Percentiles rank a stretch among this genome's conserved stretches.
Conservation (phyloP, 2,797 vertebrate species). For the Pipistrellus kuhlii region DNA sequence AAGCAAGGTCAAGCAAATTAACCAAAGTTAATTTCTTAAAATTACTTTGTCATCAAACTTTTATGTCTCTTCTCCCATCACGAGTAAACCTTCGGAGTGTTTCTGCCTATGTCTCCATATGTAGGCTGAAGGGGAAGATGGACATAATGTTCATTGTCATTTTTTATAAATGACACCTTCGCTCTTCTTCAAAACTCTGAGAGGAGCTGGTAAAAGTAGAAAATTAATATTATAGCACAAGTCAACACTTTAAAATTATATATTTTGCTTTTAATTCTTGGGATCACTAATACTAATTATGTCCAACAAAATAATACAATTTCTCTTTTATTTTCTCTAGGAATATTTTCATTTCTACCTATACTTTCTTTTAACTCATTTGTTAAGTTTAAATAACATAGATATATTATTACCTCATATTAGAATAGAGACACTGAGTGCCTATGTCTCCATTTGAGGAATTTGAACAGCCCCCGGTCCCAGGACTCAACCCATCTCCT, state of each 20-base stretch:
- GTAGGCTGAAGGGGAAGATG: conserved; percentile 18
- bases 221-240: background rate
- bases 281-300: background rate
- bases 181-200: background rate
- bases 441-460: too few species aligned
- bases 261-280: background rate
- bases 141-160: background rate
- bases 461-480: too few species aligned
- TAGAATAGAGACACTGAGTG: background rate
- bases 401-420: background rate
- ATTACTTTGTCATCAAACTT: conserved; percentile 81
- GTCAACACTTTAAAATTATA: background rate
- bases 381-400: background rate
- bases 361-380: background rate
- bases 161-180: background rate
- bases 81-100: conserved; percentile 62
- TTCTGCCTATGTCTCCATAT: background rate
- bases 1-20: conserved; percentile 79
- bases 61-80: conserved; percentile 69
- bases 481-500: too few species aligned
- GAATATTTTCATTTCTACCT: background rate
- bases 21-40: conserved; percentile 80
- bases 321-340: background rate
- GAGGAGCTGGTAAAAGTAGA: background rate
- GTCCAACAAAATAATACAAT: background rate